phyloP scores from a whole-genome alignment of 2,113 vertebrate species.

The Oryzias celebensis region DNA sequence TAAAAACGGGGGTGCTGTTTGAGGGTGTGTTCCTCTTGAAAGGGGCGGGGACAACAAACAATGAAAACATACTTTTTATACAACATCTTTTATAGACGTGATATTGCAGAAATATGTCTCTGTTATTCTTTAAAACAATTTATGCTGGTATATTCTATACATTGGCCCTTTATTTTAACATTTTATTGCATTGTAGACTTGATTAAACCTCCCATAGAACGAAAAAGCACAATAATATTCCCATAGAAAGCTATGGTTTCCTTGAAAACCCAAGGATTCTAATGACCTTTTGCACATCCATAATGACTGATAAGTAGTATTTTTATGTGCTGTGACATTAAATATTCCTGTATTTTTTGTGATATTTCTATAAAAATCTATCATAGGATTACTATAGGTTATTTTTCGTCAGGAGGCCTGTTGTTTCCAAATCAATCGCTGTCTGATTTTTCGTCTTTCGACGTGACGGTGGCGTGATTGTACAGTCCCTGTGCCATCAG shows the following conservation, averaged over 20 bases:
- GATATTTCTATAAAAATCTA: slow-evolving; percentile 60
- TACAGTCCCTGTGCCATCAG: slow-evolving; percentile 94
- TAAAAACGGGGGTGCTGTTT: slow-evolving; percentile 60
- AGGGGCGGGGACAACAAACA: slow-evolving; percentile 59
- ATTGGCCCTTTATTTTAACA: slow-evolving; percentile 91
- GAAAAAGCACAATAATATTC: slow-evolving; percentile 70
- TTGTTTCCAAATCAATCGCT: slow-evolving; percentile 83
- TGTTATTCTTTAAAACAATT: slow-evolving; percentile 75
- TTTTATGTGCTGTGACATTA: slow-evolving; percentile 61
- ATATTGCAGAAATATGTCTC: slow-evolving; percentile 91
- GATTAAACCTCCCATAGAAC: slow-evolving; percentile 64
- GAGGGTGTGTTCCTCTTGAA: slow-evolving; percentile 72
- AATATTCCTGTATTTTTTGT: slow-evolving; percentile 64
- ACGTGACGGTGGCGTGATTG: slow-evolving; percentile 86
- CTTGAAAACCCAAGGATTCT: slow-evolving; percentile 35
- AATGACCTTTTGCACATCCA: slow-evolving; percentile 26
- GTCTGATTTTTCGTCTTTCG: slow-evolving; percentile 95
- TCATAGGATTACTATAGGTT: slow-evolving; percentile 68
- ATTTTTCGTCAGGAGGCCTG: slow-evolving; percentile 64
- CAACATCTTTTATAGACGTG: slow-evolving; percentile 85
- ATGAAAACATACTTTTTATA: slow-evolving; percentile 83
- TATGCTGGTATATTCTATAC: slow-evolving; percentile 97
- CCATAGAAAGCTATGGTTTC: slow-evolving; percentile 47
- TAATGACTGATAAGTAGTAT: slow-evolving; percentile 45
- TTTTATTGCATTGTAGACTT: slow-evolving; percentile 93